Percentiles rank a stretch among this genome's conserved stretches.
Conservation (phyloP, 2,113 vertebrate species). For the Neolamprologus modestus region DNA sequence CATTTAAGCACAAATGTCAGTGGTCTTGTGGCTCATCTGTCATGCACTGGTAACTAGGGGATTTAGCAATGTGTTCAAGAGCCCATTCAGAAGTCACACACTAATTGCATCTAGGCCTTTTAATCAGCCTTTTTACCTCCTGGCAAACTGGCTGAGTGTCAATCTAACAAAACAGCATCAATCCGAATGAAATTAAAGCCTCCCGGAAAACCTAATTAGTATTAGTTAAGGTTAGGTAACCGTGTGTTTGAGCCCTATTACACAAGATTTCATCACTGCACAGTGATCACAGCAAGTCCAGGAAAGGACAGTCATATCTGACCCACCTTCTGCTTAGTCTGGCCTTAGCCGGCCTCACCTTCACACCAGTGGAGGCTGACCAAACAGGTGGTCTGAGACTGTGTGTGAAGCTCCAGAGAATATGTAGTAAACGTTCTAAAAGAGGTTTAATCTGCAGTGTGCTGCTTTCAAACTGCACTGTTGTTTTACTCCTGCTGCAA, state of each 20-base stretch:
- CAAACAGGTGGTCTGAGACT: conserved; percentile 5
- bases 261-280: conserved; percentile 35
- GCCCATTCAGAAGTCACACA: neutral
- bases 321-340: neutral
- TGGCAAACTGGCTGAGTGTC: conserved; percentile 10
- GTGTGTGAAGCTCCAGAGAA: neutral
- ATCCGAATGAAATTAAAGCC: conserved; percentile 23
- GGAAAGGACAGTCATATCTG: neutral
- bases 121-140: conserved; percentile 14
- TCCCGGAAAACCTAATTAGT: conserved; percentile 30
- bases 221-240: neutral
- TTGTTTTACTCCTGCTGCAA: neutral
- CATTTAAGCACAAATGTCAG: neutral
- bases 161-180: conserved; percentile 29
- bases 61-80: neutral
- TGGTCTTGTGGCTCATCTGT: neutral
- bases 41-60: neutral
- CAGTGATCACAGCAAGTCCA: neutral
- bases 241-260: conserved; percentile 9
- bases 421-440: neutral
- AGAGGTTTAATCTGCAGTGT: neutral
- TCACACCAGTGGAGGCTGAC: neutral
- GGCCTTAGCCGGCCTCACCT: neutral
- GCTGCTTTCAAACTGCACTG: neutral
- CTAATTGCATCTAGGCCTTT: conserved; percentile 25